Percentiles rank a stretch among this genome's conserved stretches.
Evolutionary conservation across 1,140 invertebrate genomes (phyloP).

Genomic region (Drosophila leontia): DNA sequence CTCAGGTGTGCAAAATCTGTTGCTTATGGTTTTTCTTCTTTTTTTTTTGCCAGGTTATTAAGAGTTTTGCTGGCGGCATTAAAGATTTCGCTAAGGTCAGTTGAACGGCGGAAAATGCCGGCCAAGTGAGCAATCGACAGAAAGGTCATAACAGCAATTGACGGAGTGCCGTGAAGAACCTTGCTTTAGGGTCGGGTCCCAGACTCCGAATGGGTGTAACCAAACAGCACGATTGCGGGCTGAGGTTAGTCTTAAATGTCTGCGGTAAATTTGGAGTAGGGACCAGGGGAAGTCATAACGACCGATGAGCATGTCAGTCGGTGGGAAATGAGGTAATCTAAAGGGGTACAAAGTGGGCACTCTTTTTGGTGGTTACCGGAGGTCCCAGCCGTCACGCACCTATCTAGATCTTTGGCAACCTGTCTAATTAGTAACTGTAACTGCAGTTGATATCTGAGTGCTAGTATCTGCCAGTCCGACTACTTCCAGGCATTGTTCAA

Average conservation of each 20-base stretch:
- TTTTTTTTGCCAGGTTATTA: constrained; percentile 57
- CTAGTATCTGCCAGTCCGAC: constrained; percentile 19
- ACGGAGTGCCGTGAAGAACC: constrained; percentile 63
- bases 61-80: constrained; percentile 48
- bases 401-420: constrained; percentile 54
- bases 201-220: constrained; percentile 61
- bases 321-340: constrained; percentile 44
- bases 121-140: constrained; percentile 52
- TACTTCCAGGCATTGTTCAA: constrained; percentile 63
- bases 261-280: constrained; percentile 25
- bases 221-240: constrained; percentile 36
- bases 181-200: constrained; percentile 67
- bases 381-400: constrained; percentile 37
- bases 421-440: constrained; percentile 52
- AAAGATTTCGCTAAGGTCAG: constrained; percentile 71
- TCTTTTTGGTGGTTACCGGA: constrained; percentile 3
- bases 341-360: neutral
- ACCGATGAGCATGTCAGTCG: constrained; percentile 32
- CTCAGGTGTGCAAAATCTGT: constrained; percentile 62
- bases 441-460: constrained; percentile 34
- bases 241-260: constrained; percentile 28
- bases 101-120: constrained; percentile 60
- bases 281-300: constrained; percentile 11
- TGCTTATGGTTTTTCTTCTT: constrained; percentile 13
- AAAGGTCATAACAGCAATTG: constrained; percentile 75